A percentile compares a stretch with the other conserved stretches of the same genome.
Evolutionary conservation across 2,113 vertebrate species (phyloP).

Genomic region (Cyrtonyx montezumae): DNA sequence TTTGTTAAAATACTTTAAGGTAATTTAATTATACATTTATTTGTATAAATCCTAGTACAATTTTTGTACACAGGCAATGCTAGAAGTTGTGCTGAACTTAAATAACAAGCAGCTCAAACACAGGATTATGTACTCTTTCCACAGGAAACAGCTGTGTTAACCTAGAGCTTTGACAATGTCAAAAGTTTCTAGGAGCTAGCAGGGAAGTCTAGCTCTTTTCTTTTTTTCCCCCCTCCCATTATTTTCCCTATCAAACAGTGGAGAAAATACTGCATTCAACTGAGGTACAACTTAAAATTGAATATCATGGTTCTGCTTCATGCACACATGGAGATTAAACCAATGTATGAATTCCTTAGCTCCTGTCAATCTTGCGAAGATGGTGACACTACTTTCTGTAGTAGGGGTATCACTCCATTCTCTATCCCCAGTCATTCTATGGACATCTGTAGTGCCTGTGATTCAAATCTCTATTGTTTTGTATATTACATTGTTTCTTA

Average conservation of each 20-base stretch:
- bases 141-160: neutral
- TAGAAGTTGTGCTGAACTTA: neutral
- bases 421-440: neutral
- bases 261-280: neutral
- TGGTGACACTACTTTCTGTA: neutral
- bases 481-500: neutral
- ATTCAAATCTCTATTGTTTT: neutral
- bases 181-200: neutral
- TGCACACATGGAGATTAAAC: neutral
- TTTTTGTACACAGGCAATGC: neutral
- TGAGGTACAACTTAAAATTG: neutral
- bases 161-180: neutral
- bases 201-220: neutral
- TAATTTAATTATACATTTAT: too few species aligned
- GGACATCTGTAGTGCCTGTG: neutral
- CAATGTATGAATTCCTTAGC: neutral
- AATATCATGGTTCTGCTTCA: neutral
- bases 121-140: neutral
- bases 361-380: neutral
- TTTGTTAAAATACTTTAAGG: neutral
- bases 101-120: neutral
- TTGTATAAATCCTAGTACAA: neutral
- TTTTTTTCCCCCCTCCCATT: too few species aligned
- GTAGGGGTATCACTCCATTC: neutral
- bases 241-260: neutral